phyloP scores from a whole-genome alignment of 1,140 invertebrate genomes.

The Bathynomus jamesi region DNA sequence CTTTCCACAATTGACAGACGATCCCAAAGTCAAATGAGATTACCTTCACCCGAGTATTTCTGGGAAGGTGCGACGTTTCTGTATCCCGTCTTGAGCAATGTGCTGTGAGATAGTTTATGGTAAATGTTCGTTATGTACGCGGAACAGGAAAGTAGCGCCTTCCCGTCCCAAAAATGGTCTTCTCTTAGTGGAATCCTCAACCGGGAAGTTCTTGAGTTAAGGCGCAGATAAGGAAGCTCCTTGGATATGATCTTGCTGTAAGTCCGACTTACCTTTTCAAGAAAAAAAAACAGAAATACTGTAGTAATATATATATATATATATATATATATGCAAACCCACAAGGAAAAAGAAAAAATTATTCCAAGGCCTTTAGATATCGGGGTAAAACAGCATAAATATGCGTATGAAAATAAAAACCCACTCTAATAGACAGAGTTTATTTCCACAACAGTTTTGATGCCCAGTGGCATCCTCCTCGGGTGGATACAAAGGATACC shows the following conservation, averaged over 20 bases:
- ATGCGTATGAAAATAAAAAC: too few relatives aligned
- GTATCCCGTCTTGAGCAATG: not conserved
- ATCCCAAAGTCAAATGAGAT: too few relatives aligned
- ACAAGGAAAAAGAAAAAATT: too few relatives aligned
- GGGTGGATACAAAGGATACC: too few relatives aligned
- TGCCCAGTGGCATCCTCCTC: too few relatives aligned
- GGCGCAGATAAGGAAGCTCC: not conserved
- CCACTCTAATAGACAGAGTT: too few relatives aligned
- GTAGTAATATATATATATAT: too few relatives aligned
- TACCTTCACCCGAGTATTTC: not conserved
- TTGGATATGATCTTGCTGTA: not conserved
- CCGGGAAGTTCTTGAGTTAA: not conserved
- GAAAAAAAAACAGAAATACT: not conserved
- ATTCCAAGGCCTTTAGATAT: too few relatives aligned
- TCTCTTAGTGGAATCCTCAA: not conserved
- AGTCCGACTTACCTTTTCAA: not conserved
- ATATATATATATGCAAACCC: too few relatives aligned
- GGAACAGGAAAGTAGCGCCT: not conserved
- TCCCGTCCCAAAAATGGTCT: not conserved
- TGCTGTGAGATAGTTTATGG: not conserved
- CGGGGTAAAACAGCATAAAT: too few relatives aligned
- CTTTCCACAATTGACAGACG: too few relatives aligned
- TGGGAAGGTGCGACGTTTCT: not conserved
- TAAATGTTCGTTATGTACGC: not conserved
- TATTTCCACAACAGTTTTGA: too few relatives aligned